Evolutionary conservation across 1,140 invertebrate species (phyloP).

Genomic region (Luehdorfia chinensis): DNA sequence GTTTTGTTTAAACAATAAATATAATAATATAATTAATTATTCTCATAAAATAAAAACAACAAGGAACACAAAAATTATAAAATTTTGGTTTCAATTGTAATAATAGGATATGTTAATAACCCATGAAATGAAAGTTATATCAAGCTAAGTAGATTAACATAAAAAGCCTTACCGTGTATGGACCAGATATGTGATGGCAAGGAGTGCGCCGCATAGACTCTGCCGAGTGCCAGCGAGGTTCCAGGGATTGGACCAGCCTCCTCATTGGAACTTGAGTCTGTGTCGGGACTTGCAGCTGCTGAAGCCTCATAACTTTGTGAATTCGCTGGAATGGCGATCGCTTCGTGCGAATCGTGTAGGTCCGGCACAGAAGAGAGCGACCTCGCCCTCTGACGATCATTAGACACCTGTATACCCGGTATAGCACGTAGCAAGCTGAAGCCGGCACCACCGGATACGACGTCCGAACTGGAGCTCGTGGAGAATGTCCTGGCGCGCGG

Average conservation of each 20-base stretch:
- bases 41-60: too few species aligned
- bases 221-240: conserved; percentile 79
- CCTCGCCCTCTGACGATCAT: conserved; percentile 87
- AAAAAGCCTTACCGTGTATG: conserved; percentile 85
- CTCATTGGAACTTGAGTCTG: conserved; percentile 80
- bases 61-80: too few species aligned
- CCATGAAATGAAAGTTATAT: too few species aligned
- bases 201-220: conserved; percentile 92
- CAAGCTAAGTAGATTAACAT: too few species aligned
- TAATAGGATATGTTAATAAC: too few species aligned
- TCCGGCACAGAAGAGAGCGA: conserved; percentile 91
- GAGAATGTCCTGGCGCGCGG: conserved; percentile 86
- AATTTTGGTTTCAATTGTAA: too few species aligned
- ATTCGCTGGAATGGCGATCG: conserved; percentile 77
- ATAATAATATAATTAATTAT: too few species aligned
- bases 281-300: conserved; percentile 78
- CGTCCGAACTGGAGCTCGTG: conserved; percentile 84
- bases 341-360: conserved; percentile 79
- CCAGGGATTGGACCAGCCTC: conserved; percentile 72
- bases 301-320: conserved; percentile 79
- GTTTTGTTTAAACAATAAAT: too few species aligned
- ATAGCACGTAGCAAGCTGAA: conserved; percentile 86
- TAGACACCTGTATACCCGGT: conserved; percentile 83
- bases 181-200: conserved; percentile 94
- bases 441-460: conserved; percentile 80